Percentiles rank a stretch among this genome's conserved stretches.
These are phyloP conservation scores for Euphonia xanthogaster DNA, from an alignment of 2,797 vertebrate genomes.

Conservation along the genomic window DNA sequence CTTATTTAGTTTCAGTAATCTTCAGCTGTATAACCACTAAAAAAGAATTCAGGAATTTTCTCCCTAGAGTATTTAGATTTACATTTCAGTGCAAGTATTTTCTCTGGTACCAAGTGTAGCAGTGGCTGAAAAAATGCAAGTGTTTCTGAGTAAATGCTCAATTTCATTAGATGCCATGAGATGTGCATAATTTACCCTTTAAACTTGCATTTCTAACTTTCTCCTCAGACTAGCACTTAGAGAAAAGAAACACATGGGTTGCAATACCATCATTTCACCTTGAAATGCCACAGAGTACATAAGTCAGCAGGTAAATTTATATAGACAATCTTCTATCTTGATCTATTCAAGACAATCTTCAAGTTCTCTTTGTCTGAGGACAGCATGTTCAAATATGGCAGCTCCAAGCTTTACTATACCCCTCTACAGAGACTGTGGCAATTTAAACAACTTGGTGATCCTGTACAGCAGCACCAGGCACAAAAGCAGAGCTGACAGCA, in stretches of 20 bases:
- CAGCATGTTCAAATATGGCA: neutral
- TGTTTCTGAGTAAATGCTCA: neutral
- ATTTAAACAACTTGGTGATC: neutral
- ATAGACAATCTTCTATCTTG: neutral
- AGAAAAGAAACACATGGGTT: neutral
- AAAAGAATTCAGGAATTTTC: neutral
- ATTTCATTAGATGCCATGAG: neutral
- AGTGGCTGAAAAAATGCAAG: neutral
- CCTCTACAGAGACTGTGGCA: neutral
- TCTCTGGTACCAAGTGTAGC: neutral
- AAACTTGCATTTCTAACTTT: neutral
- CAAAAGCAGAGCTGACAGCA: neutral
- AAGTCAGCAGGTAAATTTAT: neutral
- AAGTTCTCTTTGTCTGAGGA: neutral
- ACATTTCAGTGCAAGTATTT: neutral
- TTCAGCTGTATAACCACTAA: neutral
- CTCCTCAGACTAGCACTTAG: neutral
- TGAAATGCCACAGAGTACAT: neutral
- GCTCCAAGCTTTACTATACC: neutral
- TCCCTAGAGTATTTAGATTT: neutral
- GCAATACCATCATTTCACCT: neutral
- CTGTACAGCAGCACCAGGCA: neutral
- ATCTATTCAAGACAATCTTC: neutral
- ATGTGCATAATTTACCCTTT: neutral
- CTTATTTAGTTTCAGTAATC: constrained; percentile 8